These are phyloP conservation scores for Amblyornis subalaris DNA, from an alignment of 2,113 vertebrate genomes.

Conservation along the genomic window DNA sequence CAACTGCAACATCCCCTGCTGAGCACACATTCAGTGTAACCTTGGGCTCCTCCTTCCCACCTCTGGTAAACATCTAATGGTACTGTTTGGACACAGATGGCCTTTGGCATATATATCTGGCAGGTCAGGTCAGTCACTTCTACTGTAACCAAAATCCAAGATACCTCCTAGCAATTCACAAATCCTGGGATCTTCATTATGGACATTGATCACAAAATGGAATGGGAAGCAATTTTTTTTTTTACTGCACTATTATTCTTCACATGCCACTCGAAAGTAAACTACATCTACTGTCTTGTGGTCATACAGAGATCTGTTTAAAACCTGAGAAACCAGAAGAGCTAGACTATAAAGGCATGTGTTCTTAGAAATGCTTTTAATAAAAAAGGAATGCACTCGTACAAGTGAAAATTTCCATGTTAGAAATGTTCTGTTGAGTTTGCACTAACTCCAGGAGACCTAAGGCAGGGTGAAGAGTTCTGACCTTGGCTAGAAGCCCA, in stretches of 20 bases:
- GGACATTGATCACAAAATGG: neutral
- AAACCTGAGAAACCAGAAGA: neutral
- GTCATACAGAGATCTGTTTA: neutral
- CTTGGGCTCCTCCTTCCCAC: neutral
- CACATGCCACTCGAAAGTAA: neutral
- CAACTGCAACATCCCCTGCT: neutral
- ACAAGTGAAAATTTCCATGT: neutral
- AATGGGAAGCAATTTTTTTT: neutral
- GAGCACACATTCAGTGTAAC: neutral
- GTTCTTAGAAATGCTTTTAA: neutral
- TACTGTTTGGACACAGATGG: neutral
- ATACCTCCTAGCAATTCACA: neutral
- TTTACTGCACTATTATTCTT: neutral
- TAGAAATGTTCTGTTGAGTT: neutral
- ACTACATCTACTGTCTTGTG: neutral
- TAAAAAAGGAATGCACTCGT: neutral
- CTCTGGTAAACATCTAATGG: neutral
- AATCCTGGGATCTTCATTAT: neutral
- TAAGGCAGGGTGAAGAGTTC: neutral
- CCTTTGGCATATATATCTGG: neutral
- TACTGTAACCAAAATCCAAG: neutral
- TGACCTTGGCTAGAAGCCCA: neutral
- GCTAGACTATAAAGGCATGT: neutral
- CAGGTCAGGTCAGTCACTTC: neutral
- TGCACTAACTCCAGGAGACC: neutral